Conservation (phyloP, 2,888 invertebrate species). For the Apamea anceps region DNA sequence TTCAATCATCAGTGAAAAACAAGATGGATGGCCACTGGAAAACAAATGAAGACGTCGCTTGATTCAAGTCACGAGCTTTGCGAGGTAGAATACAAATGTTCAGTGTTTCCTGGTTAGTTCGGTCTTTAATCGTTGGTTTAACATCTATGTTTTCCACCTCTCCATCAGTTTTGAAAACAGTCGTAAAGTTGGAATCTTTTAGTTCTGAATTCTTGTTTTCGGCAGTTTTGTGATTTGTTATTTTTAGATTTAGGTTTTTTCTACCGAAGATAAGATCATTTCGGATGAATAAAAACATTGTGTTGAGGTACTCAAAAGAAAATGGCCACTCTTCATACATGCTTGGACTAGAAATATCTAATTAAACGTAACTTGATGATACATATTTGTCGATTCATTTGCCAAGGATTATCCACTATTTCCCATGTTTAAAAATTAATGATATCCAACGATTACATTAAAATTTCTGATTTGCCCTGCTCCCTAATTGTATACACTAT, state of each 20-base stretch:
- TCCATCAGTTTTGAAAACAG: not conserved
- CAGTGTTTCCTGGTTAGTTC: conserved; percentile 6
- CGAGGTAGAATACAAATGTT: conserved; percentile 48
- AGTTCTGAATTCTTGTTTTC: not conserved
- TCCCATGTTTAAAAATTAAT: not conserved
- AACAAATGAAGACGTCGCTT: conserved; percentile 46
- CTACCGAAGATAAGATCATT: too few relatives aligned
- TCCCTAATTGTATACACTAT: too few relatives aligned
- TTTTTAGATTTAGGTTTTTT: not conserved
- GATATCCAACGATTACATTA: not conserved
- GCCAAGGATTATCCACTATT: not conserved
- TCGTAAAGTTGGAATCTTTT: not conserved
- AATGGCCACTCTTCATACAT: not conserved
- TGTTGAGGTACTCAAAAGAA: not conserved
- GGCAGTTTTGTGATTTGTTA: too few relatives aligned
- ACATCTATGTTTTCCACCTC: conserved; percentile 26
- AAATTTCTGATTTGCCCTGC: too few relatives aligned
- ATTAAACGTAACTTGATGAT: too few relatives aligned
- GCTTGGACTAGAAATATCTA: not conserved
- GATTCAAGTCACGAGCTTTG: conserved; percentile 52
- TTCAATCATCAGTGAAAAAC: conserved; percentile 50
- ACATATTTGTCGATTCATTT: not conserved
- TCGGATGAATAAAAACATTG: not conserved
- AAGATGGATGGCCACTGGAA: conserved; percentile 38
- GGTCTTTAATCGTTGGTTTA: conserved; percentile 17